phyloP scores from a whole-genome alignment of 2,797 vertebrate genomes.

The Falco concolor region DNA sequence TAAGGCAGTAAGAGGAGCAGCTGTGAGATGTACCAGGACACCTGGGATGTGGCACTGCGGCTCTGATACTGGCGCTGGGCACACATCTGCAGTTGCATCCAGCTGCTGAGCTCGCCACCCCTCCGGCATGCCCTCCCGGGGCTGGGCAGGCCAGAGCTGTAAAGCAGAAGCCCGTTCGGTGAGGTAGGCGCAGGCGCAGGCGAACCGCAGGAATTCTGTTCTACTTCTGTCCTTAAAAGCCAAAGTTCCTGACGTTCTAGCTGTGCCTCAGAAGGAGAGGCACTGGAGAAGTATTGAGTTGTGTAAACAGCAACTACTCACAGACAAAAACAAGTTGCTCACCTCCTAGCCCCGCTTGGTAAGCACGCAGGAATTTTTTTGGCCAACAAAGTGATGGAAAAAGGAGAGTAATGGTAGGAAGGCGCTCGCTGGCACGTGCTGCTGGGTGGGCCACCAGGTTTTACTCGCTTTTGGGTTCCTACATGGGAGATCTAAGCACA shows the following conservation, averaged over 20 bases:
- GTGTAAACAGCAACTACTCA: not conserved
- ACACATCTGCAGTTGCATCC: not conserved
- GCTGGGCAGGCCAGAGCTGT: not conserved
- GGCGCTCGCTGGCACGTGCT: not conserved
- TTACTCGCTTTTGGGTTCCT: not conserved
- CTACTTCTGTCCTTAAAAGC: not conserved
- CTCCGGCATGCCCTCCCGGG: accelerated
- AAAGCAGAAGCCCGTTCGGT: accelerated
- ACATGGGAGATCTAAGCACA: not conserved
- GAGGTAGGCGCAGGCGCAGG: not conserved
- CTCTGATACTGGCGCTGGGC: not conserved
- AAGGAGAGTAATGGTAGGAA: not conserved
- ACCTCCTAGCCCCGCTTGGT: accelerated
- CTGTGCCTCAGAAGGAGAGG: not conserved
- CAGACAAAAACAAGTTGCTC: not conserved
- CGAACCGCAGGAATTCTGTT: not conserved
- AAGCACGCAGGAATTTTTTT: not conserved
- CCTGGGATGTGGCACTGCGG: not conserved
- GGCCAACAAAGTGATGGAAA: not conserved
- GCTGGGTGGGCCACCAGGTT: not conserved
- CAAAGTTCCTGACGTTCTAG: not conserved
- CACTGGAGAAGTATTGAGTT: accelerated
- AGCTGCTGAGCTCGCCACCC: not conserved
- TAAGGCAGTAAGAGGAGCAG: not conserved
- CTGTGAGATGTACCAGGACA: not conserved